A percentile compares a stretch with the other conserved stretches of the same genome.
Conservation (phyloP, 2,888 invertebrate species). For the Dicranocentrus wangi region DNA sequence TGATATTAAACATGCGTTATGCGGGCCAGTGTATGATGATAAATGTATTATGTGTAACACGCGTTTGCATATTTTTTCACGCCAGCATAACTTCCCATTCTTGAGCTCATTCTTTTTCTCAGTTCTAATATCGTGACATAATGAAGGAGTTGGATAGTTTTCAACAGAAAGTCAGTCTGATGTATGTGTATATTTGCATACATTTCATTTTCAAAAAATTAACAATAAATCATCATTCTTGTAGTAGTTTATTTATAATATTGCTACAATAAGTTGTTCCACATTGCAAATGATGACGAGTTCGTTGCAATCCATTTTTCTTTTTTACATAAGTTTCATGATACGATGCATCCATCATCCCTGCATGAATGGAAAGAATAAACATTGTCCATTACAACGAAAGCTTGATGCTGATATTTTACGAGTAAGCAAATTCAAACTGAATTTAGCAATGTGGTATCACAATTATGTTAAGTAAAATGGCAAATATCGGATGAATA, state of each 20-base stretch:
- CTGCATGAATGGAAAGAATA: background rate
- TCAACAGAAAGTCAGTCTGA: slow-evolving; percentile 13
- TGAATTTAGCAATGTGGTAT: background rate
- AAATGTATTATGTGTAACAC: slow-evolving; percentile 9
- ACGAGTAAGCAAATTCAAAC: no score
- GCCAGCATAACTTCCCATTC: background rate
- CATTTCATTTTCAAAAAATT: slow-evolving; percentile 10
- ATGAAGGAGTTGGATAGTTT: background rate
- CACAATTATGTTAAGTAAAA: slow-evolving; percentile 7
- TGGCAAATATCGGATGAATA: slow-evolving; percentile 13
- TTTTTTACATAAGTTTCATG: background rate
- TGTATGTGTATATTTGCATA: slow-evolving; percentile 1
- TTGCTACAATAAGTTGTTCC: slow-evolving; percentile 18
- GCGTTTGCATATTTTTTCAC: background rate
- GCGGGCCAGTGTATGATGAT: no score
- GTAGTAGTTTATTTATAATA: background rate
- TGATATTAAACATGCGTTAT: no score
- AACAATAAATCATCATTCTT: slow-evolving; percentile 5
- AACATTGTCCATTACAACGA: background rate
- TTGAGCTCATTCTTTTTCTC: background rate
- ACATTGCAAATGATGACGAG: slow-evolving; percentile 13
- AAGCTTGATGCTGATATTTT: no score
- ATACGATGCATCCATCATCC: background rate
- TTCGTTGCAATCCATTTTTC: slow-evolving; percentile 5
- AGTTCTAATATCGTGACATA: no score